Conservation (phyloP, 2,888 invertebrate species). For the Napeogenes inachia region DNA sequence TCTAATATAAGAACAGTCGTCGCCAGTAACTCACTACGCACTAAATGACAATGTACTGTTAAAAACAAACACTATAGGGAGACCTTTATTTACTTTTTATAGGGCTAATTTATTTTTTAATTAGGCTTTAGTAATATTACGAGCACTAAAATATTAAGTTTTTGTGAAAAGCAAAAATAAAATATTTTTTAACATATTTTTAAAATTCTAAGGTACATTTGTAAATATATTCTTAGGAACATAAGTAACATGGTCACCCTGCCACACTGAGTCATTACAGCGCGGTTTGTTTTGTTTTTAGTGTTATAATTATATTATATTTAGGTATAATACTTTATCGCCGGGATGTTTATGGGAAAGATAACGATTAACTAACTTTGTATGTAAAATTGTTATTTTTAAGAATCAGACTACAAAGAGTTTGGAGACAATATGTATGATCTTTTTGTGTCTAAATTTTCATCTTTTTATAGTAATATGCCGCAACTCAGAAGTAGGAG, state of each 20-base stretch:
- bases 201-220: not conserved
- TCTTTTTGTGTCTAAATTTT: too few relatives aligned
- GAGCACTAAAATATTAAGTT: too few relatives aligned
- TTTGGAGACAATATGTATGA: too few relatives aligned
- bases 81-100: not conserved
- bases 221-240: not conserved
- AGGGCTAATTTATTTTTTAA: too few relatives aligned
- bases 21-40: constrained; percentile 29
- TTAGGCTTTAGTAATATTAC: too few relatives aligned
- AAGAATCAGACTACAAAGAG: too few relatives aligned
- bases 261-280: not conserved
- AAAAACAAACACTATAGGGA: constrained; percentile 8
- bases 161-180: too few relatives aligned
- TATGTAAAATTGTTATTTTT: not conserved
- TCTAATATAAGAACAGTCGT: constrained; percentile 41
- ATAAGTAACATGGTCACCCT: not conserved
- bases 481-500: too few relatives aligned
- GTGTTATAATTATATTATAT: constrained; percentile 5
- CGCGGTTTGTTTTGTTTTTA: constrained; percentile 3
- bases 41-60: constrained; percentile 28
- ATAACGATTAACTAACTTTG: not conserved
- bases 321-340: constrained; percentile 3
- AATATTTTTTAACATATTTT: not conserved
- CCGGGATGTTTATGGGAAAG: not conserved
- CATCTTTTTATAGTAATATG: too few relatives aligned